A percentile compares a stretch with the other conserved stretches of the same genome.
Evolutionary conservation across 2,113 vertebrate genomes (phyloP).

Genomic region (Ploceus nigricollis): DNA sequence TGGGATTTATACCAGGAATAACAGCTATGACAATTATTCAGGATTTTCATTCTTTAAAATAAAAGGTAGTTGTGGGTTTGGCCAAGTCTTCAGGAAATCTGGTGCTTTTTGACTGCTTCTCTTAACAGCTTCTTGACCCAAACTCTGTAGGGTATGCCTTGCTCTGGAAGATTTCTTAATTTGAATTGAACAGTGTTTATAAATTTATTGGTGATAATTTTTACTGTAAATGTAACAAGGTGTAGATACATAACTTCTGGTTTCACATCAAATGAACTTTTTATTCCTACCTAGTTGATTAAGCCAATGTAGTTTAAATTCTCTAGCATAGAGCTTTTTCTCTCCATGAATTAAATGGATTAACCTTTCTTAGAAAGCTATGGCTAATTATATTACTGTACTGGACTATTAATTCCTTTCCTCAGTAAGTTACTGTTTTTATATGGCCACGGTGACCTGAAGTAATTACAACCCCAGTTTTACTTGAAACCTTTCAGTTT

Average conservation of each 20-base stretch:
- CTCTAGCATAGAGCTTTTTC: not conserved
- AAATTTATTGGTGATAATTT: not conserved
- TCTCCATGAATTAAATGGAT: not conserved
- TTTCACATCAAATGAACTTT: not conserved
- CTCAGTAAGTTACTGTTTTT: slow-evolving; percentile 1
- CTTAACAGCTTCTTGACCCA: not conserved
- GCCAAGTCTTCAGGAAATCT: not conserved
- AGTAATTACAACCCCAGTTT: not conserved
- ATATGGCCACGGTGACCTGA: not conserved
- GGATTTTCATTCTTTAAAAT: not conserved
- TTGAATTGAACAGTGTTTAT: not conserved
- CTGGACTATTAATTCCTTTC: not conserved
- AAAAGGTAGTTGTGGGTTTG: not conserved
- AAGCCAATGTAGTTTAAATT: not conserved
- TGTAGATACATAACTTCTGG: not conserved
- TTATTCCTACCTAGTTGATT: not conserved
- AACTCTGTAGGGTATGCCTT: not conserved
- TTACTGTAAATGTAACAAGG: not conserved
- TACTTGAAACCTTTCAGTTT: not conserved
- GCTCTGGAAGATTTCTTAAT: not conserved
- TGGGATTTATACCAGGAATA: not conserved
- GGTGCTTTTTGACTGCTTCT: not conserved
- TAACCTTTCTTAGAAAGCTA: not conserved
- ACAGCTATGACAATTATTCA: not conserved
- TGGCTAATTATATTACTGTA: not conserved